Evolutionary conservation across 2,113 vertebrate genomes (phyloP).

Genomic region (Mirounga angustirostris): DNA sequence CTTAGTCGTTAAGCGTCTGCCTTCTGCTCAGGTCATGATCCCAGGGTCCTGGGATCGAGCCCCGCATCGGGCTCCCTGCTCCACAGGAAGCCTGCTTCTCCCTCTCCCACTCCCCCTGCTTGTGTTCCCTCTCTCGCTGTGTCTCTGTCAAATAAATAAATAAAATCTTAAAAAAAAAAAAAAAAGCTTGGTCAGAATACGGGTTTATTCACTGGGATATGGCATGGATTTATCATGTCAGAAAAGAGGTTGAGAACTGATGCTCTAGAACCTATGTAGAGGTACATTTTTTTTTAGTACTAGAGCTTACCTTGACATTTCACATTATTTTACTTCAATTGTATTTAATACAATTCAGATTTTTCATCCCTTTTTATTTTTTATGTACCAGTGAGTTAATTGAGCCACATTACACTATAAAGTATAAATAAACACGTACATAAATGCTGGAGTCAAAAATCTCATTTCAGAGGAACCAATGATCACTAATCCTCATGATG

Average conservation of each 20-base stretch:
- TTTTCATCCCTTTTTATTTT: slow-evolving; percentile 10
- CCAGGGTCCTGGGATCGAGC: no score
- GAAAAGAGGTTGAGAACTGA: background rate
- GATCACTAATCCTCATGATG: background rate
- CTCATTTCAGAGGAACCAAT: background rate
- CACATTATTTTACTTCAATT: background rate
- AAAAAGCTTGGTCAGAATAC: background rate
- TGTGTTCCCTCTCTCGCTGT: no score
- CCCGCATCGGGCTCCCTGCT: no score
- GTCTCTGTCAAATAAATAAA: no score
- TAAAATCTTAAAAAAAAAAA: no score
- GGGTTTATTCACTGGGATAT: background rate
- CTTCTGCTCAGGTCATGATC: no score
- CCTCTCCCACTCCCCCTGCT: no score
- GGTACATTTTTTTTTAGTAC: background rate
- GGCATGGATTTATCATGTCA: background rate
- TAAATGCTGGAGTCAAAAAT: background rate
- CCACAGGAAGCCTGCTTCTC: no score
- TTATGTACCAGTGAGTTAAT: background rate
- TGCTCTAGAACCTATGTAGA: background rate
- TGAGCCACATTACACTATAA: background rate
- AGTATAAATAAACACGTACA: background rate
- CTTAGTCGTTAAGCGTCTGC: no score
- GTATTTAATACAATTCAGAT: background rate
- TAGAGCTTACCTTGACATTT: background rate